These are phyloP conservation scores for Alosa sapidissima DNA, from an alignment of 2,797 vertebrate genomes.

Conservation along the genomic window DNA sequence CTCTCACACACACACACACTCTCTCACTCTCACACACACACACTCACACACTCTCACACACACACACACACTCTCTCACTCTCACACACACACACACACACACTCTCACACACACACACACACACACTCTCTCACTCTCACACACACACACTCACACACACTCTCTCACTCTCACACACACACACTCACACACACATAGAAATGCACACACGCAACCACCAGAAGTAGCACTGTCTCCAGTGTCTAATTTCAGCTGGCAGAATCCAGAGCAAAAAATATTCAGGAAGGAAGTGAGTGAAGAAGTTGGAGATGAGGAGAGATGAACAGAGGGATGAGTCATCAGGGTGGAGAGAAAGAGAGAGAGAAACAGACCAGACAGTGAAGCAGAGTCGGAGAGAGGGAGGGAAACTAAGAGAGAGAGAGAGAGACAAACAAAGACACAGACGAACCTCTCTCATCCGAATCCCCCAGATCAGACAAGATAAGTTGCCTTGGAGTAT, in stretches of 20 bases:
- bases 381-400: not conserved
- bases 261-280: not conserved
- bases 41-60: not conserved
- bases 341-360: not conserved
- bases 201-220: not conserved
- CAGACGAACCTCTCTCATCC: not conserved
- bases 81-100: not conserved
- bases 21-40: no score
- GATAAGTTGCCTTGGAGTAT: not conserved
- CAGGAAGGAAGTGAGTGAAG: constrained; percentile 4
- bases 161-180: not conserved
- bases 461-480: not conserved
- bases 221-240: not conserved
- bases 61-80: not conserved
- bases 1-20: no score
- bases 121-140: no score
- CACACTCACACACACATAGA: not conserved
- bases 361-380: no score
- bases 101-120: no score
- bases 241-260: not conserved
- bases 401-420: not conserved
- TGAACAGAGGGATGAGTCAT: constrained; percentile 9
- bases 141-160: no score
- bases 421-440: not conserved
- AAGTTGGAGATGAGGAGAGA: not conserved